Conservation (phyloP, 2,113 vertebrate species). For the Heliornis fulica region DNA sequence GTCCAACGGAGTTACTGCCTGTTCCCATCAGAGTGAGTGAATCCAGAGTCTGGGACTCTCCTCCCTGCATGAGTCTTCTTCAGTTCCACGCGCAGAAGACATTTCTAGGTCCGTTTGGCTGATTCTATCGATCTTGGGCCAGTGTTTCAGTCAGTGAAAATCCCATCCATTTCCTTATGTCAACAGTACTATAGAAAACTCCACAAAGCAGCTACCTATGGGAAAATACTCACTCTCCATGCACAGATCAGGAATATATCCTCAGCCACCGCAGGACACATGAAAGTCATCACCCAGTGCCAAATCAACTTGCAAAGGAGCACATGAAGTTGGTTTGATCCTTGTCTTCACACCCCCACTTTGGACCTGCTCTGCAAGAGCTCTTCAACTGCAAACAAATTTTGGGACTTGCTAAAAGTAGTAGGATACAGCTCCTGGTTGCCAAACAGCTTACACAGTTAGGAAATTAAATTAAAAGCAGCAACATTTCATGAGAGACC, state of each 20-base stretch:
- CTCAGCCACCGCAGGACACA: not conserved
- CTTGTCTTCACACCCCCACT: not conserved
- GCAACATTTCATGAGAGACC: not conserved
- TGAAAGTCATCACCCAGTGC: not conserved
- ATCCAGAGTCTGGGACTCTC: not conserved
- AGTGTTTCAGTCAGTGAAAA: not conserved
- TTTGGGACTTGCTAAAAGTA: not conserved
- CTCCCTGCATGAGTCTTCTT: not conserved
- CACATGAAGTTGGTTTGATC: not conserved
- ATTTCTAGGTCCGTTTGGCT: not conserved
- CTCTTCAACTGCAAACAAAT: not conserved
- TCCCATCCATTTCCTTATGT: not conserved
- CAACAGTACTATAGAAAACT: not conserved
- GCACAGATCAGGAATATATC: not conserved
- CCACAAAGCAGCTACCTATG: not conserved
- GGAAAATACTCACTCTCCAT: not conserved
- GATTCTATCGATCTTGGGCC: not conserved
- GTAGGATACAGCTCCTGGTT: not conserved
- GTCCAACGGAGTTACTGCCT: not conserved
- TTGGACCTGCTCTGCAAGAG: not conserved
- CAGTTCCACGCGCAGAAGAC: not conserved
- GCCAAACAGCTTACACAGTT: not conserved
- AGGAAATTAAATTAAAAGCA: not conserved
- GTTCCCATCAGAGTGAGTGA: not conserved
- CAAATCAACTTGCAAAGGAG: not conserved